These are phyloP conservation scores for Himalopsyche phryganea DNA, from an alignment of 1,140 invertebrate genomes.

Conservation along the genomic window DNA sequence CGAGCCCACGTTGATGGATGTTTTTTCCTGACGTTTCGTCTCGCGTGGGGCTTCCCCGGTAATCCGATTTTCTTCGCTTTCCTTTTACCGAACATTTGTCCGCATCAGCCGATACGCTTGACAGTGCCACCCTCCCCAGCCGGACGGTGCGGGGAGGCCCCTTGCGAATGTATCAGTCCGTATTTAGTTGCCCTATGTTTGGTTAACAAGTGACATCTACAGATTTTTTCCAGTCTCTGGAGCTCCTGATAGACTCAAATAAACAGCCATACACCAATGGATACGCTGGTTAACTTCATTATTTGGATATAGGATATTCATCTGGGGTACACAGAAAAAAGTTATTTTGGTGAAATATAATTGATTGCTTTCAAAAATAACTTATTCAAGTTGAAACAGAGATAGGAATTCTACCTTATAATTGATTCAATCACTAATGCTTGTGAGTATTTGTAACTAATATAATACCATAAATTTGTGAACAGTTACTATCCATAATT, in stretches of 20 bases:
- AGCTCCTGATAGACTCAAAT: background rate
- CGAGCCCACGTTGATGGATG: constrained; percentile 8
- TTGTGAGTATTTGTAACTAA: no score
- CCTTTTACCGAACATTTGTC: constrained; percentile 31
- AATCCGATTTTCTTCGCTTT: constrained; percentile 28
- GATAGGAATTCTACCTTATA: no score
- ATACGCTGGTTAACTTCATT: no score
- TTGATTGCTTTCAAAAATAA: no score
- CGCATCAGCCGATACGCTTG: constrained; percentile 31
- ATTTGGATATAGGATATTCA: background rate
- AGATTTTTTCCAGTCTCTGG: constrained; percentile 26
- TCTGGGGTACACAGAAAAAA: no score
- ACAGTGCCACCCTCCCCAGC: constrained; percentile 12
- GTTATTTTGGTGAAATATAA: no score
- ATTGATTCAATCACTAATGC: no score
- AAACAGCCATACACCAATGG: no score
- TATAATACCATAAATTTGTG: no score
- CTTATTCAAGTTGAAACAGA: no score
- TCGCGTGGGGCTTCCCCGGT: constrained; percentile 16
- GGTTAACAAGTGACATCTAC: constrained; percentile 34
- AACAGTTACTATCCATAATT: no score
- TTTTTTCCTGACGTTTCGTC: constrained; percentile 6
- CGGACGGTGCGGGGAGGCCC: background rate
- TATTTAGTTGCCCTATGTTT: constrained; percentile 25
- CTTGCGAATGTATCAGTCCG: constrained; percentile 10